Percentiles rank a stretch among this genome's conserved stretches.
These are phyloP conservation scores for Ormyrus pomaceus DNA, from an alignment of 2,888 invertebrate genomes.

Conservation along the genomic window DNA sequence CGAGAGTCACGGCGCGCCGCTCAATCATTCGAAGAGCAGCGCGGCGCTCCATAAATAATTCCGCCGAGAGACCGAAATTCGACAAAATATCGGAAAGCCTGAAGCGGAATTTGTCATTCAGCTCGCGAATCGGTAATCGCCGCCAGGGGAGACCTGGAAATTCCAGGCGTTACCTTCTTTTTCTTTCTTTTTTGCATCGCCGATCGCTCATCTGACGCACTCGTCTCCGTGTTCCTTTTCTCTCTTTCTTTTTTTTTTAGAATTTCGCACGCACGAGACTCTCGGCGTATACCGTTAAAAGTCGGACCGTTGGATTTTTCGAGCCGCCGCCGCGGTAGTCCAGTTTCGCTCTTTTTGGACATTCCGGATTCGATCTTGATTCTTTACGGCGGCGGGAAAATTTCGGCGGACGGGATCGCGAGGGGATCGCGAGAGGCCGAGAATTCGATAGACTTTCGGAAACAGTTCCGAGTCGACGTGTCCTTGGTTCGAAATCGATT, in stretches of 20 bases:
- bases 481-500: too few relatives aligned
- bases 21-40: too few relatives aligned
- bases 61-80: neutral
- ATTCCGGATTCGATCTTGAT: too few relatives aligned
- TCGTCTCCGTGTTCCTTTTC: neutral
- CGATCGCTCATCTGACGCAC: neutral
- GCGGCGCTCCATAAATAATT: too few relatives aligned
- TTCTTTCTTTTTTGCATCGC: too few relatives aligned
- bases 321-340: conserved; percentile 1
- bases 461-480: too few relatives aligned
- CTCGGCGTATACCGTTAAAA: conserved; percentile 29
- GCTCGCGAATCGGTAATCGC: conserved; percentile 48
- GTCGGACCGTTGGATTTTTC: conserved; percentile 6
- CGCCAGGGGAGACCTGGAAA: neutral
- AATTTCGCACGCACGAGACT: conserved; percentile 9
- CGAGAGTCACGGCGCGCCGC: neutral
- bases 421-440: too few relatives aligned
- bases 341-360: too few relatives aligned
- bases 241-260: neutral
- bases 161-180: too few relatives aligned
- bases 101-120: conserved; percentile 34
- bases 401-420: too few relatives aligned
- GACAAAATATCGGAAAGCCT: conserved; percentile 35
- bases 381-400: too few relatives aligned
- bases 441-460: too few relatives aligned